Evolutionary conservation across 2,113 vertebrate genomes (phyloP).

Genomic region (Coregonus clupeaformis): DNA sequence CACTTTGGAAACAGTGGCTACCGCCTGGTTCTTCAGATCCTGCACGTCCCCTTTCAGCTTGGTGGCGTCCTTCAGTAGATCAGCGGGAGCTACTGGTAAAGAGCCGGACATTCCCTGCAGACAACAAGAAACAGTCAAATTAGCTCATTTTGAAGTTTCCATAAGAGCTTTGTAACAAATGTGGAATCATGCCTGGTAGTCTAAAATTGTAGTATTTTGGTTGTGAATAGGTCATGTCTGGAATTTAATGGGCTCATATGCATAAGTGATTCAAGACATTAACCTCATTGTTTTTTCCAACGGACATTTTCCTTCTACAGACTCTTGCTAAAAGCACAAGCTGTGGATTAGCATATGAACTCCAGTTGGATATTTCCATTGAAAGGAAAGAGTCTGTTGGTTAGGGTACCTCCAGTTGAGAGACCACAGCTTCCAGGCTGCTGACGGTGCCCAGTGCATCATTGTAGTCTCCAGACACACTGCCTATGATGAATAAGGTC

Average conservation of each 20-base stretch:
- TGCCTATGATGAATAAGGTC: constrained; percentile 66
- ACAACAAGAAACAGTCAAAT: constrained; percentile 1
- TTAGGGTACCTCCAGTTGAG: constrained; percentile 76
- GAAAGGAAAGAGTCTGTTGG: not conserved
- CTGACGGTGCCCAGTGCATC: constrained; percentile 38
- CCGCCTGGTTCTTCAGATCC: constrained; percentile 18
- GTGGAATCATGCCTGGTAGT: not conserved
- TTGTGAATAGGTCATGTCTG: not conserved
- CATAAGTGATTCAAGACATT: not conserved
- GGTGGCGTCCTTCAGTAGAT: constrained; percentile 35
- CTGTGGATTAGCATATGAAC: constrained; percentile 13
- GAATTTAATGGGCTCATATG: not conserved
- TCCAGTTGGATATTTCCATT: not conserved
- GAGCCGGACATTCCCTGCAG: constrained; percentile 42
- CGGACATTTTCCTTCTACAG: not conserved
- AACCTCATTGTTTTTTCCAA: not conserved
- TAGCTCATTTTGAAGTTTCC: constrained; percentile 8
- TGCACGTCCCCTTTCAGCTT: constrained; percentile 35
- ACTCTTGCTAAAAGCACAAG: not conserved
- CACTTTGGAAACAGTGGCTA: not conserved
- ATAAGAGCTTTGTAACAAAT: not conserved
- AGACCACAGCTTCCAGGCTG: constrained; percentile 61
- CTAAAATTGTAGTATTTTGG: not conserved
- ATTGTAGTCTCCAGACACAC: constrained; percentile 49
- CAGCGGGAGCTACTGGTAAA: not conserved